phyloP scores from a whole-genome alignment of 2,113 vertebrate genomes.

The Sialia sialis region DNA sequence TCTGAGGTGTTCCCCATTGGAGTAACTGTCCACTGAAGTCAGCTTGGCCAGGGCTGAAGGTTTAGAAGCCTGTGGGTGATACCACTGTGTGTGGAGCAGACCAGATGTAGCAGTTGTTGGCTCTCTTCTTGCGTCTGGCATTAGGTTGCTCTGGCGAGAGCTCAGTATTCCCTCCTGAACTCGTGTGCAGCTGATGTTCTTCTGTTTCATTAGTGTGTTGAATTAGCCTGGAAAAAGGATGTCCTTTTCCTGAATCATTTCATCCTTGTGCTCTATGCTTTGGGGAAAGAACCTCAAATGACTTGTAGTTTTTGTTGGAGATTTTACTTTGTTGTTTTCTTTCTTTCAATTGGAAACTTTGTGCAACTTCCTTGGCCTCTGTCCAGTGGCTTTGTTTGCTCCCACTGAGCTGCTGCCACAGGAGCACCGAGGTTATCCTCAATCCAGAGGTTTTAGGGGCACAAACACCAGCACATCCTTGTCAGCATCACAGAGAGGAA shows the following conservation, averaged over 20 bases:
- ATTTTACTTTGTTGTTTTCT: neutral
- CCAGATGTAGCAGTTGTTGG: neutral
- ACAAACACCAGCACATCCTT: neutral
- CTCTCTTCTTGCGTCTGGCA: neutral
- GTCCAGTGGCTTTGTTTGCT: slow-evolving; percentile 40
- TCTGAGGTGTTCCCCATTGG: neutral
- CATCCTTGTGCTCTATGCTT: slow-evolving; percentile 1
- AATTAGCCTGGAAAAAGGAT: slow-evolving; percentile 14
- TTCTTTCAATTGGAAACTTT: slow-evolving; percentile 34
- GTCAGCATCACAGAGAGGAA: neutral
- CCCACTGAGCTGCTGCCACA: neutral
- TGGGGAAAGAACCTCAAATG: slow-evolving; percentile 62
- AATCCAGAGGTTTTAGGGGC: neutral
- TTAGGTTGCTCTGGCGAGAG: neutral
- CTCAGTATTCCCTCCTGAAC: neutral
- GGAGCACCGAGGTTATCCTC: neutral
- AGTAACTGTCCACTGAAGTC: neutral
- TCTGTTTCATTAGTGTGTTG: slow-evolving; percentile 1
- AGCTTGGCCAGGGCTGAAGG: neutral
- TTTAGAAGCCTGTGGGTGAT: neutral
- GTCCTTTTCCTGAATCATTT: slow-evolving; percentile 56
- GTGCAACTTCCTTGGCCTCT: neutral
- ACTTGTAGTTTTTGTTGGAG: slow-evolving; percentile 46
- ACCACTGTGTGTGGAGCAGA: neutral
- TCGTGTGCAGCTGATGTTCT: slow-evolving; percentile 37